These are phyloP conservation scores for Pediacus dermestoides DNA, from an alignment of 2,888 invertebrate genomes.

Conservation along the genomic window DNA sequence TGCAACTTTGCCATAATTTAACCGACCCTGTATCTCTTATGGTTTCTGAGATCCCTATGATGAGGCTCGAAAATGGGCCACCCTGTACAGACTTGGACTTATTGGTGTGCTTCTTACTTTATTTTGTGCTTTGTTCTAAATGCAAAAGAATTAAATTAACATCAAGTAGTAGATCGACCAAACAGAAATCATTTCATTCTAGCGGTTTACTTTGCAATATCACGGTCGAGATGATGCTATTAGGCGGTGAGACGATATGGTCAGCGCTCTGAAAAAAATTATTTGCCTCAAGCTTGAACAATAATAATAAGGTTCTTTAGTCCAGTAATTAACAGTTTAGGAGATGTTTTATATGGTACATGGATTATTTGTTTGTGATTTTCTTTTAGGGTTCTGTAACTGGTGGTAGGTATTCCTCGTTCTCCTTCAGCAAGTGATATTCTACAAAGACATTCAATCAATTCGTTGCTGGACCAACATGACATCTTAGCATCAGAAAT, in stretches of 20 bases:
- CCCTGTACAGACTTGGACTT: too few species aligned
- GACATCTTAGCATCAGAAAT: constrained; percentile 29
- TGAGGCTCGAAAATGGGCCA: too few species aligned
- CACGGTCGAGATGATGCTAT: constrained; percentile 27
- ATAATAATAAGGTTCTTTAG: too few species aligned
- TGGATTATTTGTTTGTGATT: too few species aligned
- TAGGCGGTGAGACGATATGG: constrained; percentile 22
- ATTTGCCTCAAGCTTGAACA: too few species aligned
- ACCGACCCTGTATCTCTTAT: too few species aligned
- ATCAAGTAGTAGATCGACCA: constrained; percentile 19
- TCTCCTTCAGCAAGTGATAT: constrained; percentile 42
- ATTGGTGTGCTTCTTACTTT: too few species aligned
- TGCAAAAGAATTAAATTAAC: constrained; percentile 18
- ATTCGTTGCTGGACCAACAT: constrained; percentile 50
- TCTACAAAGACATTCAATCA: constrained; percentile 55
- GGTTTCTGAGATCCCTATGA: too few species aligned
- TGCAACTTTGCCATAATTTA: too few species aligned
- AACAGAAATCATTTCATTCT: constrained; percentile 27
- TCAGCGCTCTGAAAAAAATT: constrained; percentile 16
- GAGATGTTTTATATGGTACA: too few species aligned
- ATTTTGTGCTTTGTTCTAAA: constrained; percentile 20
- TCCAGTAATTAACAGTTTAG: too few species aligned
- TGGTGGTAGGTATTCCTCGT: constrained; percentile 12
- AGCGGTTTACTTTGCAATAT: constrained; percentile 29
- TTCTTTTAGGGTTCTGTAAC: constrained; percentile 8